Evolutionary conservation across 2,113 vertebrate species (phyloP).

Genomic region (Macrotus californicus): DNA sequence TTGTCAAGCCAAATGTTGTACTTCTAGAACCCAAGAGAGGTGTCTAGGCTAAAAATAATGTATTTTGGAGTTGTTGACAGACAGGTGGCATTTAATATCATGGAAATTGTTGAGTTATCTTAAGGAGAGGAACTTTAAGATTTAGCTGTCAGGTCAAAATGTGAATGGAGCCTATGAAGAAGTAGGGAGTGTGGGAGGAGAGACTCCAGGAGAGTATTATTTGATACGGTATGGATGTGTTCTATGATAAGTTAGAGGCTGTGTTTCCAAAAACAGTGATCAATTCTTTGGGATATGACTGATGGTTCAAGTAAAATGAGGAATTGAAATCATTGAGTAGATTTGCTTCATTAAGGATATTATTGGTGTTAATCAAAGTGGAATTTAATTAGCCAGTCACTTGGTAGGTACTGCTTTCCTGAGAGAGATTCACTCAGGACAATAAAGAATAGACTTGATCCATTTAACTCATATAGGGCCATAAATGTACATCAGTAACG

Average conservation of each 20-base stretch:
- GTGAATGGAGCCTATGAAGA: neutral
- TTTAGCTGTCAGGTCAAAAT: neutral
- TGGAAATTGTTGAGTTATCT: neutral
- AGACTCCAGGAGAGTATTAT: neutral
- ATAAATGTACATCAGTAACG: neutral
- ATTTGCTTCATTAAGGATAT: neutral
- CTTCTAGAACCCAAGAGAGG: neutral
- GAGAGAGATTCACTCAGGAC: neutral
- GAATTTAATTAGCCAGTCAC: neutral
- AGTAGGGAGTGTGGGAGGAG: fast-evolving
- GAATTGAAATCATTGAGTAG: neutral
- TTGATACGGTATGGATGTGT: neutral
- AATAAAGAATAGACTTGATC: neutral
- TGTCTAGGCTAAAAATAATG: neutral
- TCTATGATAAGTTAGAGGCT: fast-evolving
- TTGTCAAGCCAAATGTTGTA: neutral
- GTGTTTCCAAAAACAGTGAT: neutral
- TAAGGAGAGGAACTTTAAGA: neutral
- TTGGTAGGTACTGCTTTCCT: neutral
- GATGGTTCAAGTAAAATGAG: neutral
- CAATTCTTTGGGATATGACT: neutral
- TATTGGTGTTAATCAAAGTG: neutral
- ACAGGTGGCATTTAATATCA: neutral
- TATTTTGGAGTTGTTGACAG: neutral
- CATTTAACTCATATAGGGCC: neutral